These are phyloP conservation scores for Synanceia verrucosa DNA, from an alignment of 2,797 vertebrate genomes.

Conservation along the genomic window DNA sequence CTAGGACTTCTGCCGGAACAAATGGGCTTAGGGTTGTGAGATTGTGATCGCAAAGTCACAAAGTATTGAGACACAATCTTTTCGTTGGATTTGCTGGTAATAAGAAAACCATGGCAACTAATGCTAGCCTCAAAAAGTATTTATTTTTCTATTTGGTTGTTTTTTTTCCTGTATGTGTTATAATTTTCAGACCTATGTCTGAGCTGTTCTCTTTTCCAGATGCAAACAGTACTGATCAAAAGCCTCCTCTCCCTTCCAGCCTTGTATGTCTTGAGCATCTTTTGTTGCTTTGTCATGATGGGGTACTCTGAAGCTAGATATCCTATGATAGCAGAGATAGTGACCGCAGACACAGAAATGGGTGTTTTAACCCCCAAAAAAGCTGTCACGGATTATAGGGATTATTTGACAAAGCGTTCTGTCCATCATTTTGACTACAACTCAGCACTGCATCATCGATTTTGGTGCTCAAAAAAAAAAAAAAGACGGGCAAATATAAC, in stretches of 20 bases:
- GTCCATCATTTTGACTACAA: slow-evolving; percentile 43
- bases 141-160: background rate
- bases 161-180: background rate
- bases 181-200: slow-evolving; percentile 7
- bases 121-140: background rate
- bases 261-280: slow-evolving; percentile 5
- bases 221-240: slow-evolving; percentile 20
- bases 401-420: slow-evolving; percentile 62
- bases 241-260: background rate
- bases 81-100: background rate
- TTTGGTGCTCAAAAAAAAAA: slow-evolving; percentile 22
- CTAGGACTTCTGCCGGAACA: background rate
- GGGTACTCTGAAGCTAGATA: slow-evolving; percentile 8
- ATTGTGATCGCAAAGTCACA: background rate
- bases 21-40: background rate
- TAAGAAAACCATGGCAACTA: background rate
- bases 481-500: slow-evolving; percentile 19
- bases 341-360: slow-evolving; percentile 22
- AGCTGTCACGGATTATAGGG: slow-evolving; percentile 59
- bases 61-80: background rate
- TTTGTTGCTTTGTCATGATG: slow-evolving; percentile 6
- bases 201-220: background rate
- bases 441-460: slow-evolving; percentile 65
- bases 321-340: slow-evolving; percentile 29
- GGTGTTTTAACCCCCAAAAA: slow-evolving; percentile 23